Evolutionary conservation across 2,113 vertebrate genomes (phyloP), one percentile per base, ranked within the genome.

Genomic region (Lepus europaeus): DNA sequence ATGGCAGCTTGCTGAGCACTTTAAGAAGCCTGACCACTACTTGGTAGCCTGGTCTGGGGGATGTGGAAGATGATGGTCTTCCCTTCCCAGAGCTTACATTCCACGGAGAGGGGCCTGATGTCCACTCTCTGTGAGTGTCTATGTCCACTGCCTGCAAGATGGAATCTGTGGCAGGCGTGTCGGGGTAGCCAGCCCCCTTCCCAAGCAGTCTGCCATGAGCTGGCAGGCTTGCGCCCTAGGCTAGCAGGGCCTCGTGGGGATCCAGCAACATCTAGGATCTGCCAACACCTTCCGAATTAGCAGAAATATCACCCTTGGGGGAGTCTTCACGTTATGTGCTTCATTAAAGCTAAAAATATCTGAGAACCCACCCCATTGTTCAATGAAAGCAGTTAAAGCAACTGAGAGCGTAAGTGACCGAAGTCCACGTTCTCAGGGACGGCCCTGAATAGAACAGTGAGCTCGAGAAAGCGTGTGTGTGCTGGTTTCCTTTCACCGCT

Each of bases 271-370:
- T 59, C 68, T 61, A 45, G 20, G 19, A 45, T 59, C 45, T 51
- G 56, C 61, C 61, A 81, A 2, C 39, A 45, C 33, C 87, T 93
- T 85, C 97, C 51, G 84, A 87, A 88, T 90, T 87, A 64, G 56
- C 80, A 94, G 73, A 90, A 85, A 77, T 27, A 70, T 90, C 63
- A 82, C 68, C 77, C 68, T 2, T 13, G 59, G 39, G 23, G 25
- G 51, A 70, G 51, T 80, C 81, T 86, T 45, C 36, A 11, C 69
- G 31, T 69, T 76, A 5, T 31, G 16, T 82, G 33, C 83, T 82
- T 90, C 27, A 56, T 63, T 68, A 56, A 86, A 87, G 72, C 39
- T 79, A 81, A 51, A 86, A 59, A 74, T 53, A 53, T 87, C 76
- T 61, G 82, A 87, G 73, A 36, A 66, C 29, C 17, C 59, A 31